phyloP scores from a whole-genome alignment of 2,888 invertebrate species.

The Spialia ferax region DNA sequence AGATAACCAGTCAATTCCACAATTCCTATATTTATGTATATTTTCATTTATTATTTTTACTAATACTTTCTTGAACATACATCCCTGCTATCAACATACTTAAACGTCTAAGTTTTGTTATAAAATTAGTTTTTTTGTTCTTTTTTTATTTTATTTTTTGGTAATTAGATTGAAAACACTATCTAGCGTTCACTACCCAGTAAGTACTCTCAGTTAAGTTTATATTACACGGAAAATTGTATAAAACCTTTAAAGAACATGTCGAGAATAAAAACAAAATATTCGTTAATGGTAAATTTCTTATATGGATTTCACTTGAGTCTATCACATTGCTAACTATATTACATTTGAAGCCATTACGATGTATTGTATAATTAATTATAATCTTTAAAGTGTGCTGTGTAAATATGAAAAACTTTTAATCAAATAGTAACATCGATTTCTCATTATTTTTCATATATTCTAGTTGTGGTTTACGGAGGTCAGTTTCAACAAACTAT shows the following conservation, averaged over 20 bases:
- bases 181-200: constrained; percentile 32
- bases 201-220: constrained; percentile 38
- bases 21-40: too few species aligned
- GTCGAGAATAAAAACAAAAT: neutral
- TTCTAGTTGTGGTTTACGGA: too few species aligned
- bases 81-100: constrained; percentile 5
- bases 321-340: neutral
- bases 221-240: constrained; percentile 2
- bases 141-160: constrained; percentile 7
- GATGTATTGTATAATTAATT: neutral
- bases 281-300: neutral
- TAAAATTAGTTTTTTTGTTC: neutral
- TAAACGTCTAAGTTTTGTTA: constrained; percentile 13
- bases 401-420: neutral
- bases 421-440: neutral
- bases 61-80: constrained; percentile 10
- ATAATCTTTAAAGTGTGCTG: neutral
- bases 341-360: neutral
- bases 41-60: constrained; percentile 13
- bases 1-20: constrained; percentile 21
- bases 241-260: neutral
- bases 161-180: constrained; percentile 22
- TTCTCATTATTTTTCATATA: too few species aligned
- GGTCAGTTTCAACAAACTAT: too few species aligned
- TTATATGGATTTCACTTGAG: neutral